These are phyloP conservation scores for Apistogramma diplotaenia DNA, from an alignment of 2,113 vertebrate species.

Conservation along the genomic window DNA sequence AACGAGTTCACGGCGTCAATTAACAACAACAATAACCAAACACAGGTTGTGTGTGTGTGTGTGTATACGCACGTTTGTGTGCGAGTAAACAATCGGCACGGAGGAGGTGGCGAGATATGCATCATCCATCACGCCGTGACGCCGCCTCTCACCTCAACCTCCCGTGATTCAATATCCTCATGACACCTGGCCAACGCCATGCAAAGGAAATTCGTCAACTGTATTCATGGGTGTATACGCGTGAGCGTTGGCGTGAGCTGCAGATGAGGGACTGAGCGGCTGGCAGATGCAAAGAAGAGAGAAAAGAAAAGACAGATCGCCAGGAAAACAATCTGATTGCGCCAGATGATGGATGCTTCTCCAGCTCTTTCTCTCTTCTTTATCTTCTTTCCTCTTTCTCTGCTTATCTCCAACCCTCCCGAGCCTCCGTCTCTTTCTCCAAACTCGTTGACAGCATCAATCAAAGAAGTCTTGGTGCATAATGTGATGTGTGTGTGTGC, in stretches of 20 bases:
- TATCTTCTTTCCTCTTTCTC: conserved; percentile 52
- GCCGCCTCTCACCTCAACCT: conserved; percentile 48
- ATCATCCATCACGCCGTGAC: conserved; percentile 48
- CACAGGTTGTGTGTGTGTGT: neutral
- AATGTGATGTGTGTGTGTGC: neutral
- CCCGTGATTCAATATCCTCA: conserved; percentile 64
- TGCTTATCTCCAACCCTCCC: conserved; percentile 41
- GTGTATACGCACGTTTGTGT: neutral
- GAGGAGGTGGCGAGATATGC: conserved; percentile 5
- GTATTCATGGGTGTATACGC: neutral
- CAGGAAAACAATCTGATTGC: conserved; percentile 67
- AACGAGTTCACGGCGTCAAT: conserved; percentile 38
- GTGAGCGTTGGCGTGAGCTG: neutral
- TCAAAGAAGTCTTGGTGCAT: conserved; percentile 46
- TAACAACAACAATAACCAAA: conserved; percentile 14
- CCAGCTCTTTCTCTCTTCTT: conserved; percentile 52
- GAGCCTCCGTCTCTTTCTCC: conserved; percentile 28
- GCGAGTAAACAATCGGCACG: conserved; percentile 30
- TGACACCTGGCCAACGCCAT: conserved; percentile 40
- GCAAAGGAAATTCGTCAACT: conserved; percentile 20
- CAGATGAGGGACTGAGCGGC: conserved; percentile 33
- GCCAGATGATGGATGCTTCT: conserved; percentile 64
- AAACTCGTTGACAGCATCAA: conserved; percentile 69
- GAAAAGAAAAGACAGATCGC: conserved; percentile 35
- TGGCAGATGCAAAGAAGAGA: conserved; percentile 35